Evolutionary conservation across 2,797 vertebrate genomes (phyloP), one percentile per base, ranked within the genome.

Genomic region (Bradypodion ventrale): DNA sequence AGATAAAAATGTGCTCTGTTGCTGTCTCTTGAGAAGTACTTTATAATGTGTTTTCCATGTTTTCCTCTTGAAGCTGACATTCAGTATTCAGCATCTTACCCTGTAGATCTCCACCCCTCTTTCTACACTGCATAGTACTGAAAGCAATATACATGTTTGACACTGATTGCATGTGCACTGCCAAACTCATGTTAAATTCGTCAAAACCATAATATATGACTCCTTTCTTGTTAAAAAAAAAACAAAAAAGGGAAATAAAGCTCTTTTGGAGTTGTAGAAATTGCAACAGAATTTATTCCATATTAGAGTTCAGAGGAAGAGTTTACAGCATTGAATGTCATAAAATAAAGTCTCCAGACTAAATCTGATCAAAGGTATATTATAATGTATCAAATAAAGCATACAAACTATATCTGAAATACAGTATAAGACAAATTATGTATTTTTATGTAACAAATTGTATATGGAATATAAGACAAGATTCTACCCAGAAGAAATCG

Each of bases 71-170:
- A 80, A 75, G 84, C 62, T 27, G 85, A 78, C 81, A 79, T 79
- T 79, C 74, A 84, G 46, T 84, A 85, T 82, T 87, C 80, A 90
- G 82, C 37, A 5, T 2, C 69, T 89, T 86, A 79, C 10, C 63
- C 25, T 82, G 83, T 46, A 84, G 59, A 60, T 21, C 62, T 56
- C 25, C 66, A 63, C 56, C 63, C 10, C 32, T 25, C 76, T 84
- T 6, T 37, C 16, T 19, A 80, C 37, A 42, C 60, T 40, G 63
- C 29, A 56, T 77, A 80, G 82, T 72, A 37, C 16, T 56, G 59
- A 90, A 70, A 77, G 9, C 13, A 62, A 76, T 85, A 40, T 40
- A 77, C 35, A 76, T 42, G 79, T 83, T 76, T 63, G 83, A 80
- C 65, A 69, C 32, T 1, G 4, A 3, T 82, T 83, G 87, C 89